Evolutionary conservation across 2,113 vertebrate genomes (phyloP).

Genomic region (Tyrannus savana): DNA sequence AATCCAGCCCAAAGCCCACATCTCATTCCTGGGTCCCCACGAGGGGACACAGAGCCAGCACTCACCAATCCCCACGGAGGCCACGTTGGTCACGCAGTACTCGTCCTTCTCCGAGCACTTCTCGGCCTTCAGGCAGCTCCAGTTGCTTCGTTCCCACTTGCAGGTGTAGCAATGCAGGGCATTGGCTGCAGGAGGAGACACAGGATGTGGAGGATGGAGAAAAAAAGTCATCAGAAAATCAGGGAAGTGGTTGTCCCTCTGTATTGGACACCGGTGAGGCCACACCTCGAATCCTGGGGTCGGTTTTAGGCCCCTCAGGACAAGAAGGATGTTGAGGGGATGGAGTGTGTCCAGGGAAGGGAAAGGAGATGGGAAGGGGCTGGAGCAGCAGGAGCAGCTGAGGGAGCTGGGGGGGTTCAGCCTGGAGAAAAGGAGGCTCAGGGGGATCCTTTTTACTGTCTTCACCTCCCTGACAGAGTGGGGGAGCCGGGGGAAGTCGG

Average conservation of each 20-base stretch:
- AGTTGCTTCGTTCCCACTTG: slow-evolving; percentile 31
- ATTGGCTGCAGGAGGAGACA: background rate
- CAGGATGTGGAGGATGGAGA: background rate
- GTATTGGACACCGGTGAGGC: background rate
- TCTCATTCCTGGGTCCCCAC: background rate
- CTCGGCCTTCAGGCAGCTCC: slow-evolving; percentile 15
- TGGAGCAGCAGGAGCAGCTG: background rate
- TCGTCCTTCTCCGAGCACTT: slow-evolving; percentile 4
- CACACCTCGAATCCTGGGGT: background rate
- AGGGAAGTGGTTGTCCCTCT: background rate
- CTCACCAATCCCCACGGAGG: slow-evolving; percentile 21
- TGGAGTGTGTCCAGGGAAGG: fast-evolving
- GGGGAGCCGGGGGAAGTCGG: fast-evolving
- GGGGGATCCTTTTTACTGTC: fast-evolving
- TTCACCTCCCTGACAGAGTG: background rate
- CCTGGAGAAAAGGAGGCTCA: background rate
- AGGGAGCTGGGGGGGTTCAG: background rate
- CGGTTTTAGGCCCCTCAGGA: background rate
- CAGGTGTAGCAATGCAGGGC: slow-evolving; percentile 60
- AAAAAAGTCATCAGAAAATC: background rate
- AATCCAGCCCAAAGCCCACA: background rate
- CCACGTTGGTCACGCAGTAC: slow-evolving; percentile 52
- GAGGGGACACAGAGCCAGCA: background rate
- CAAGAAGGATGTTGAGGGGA: fast-evolving
- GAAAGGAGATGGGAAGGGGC: background rate